These are phyloP conservation scores for Ficedula albicollis DNA, from an alignment of 2,797 vertebrate genomes.

Conservation along the genomic window DNA sequence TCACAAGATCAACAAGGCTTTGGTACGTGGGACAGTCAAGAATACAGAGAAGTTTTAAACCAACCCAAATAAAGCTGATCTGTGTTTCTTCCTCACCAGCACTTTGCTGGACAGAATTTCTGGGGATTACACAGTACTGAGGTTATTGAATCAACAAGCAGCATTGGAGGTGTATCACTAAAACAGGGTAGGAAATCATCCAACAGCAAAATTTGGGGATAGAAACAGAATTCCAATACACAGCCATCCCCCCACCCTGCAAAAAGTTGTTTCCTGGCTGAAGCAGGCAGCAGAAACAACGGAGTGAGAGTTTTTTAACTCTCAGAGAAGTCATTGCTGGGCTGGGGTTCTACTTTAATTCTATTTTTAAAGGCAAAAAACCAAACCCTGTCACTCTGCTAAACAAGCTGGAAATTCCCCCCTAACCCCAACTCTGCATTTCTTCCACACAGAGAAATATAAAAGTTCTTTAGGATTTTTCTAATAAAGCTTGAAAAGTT, in stretches of 20 bases:
- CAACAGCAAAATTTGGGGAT: neutral
- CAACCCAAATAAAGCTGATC: neutral
- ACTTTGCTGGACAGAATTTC: neutral
- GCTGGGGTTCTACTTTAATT: neutral
- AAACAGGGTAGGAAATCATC: neutral
- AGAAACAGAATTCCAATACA: neutral
- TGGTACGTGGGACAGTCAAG: neutral
- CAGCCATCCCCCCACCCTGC: neutral
- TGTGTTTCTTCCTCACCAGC: neutral
- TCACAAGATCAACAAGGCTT: neutral
- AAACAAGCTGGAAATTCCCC: neutral
- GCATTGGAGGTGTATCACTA: accelerated
- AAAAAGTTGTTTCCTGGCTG: neutral
- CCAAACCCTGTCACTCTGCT: neutral
- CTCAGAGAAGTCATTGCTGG: slow-evolving; percentile 20
- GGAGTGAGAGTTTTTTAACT: neutral
- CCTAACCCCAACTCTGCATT: neutral
- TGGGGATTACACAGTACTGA: neutral
- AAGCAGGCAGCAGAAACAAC: neutral
- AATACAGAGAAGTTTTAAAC: neutral
- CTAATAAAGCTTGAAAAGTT: neutral
- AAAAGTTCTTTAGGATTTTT: neutral
- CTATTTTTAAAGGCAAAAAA: neutral
- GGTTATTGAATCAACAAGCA: neutral
- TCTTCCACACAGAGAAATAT: neutral